Evolutionary conservation across 2,888 invertebrate genomes (phyloP).

Genomic region (Priocnemis perturbator): DNA sequence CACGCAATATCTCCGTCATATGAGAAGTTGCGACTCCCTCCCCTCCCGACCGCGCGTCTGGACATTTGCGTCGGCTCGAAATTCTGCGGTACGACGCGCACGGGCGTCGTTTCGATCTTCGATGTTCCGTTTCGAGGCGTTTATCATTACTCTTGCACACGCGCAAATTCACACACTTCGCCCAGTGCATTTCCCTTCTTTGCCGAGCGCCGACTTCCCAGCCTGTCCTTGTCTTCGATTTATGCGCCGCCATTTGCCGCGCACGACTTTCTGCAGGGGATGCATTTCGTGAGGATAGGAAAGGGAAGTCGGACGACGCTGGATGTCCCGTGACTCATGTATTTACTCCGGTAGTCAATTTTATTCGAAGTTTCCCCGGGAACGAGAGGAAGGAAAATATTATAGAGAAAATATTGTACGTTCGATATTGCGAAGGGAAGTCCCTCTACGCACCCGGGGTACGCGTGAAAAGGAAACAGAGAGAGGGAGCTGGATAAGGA

Average conservation of each 20-base stretch:
- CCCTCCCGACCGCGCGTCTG: background rate
- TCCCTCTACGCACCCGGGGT: background rate
- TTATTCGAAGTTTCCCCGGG: conserved; percentile 26
- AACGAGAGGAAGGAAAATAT: conserved; percentile 25
- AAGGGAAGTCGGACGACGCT: conserved; percentile 31
- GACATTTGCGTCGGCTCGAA: background rate
- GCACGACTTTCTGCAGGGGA: too few relatives aligned
- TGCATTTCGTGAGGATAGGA: background rate
- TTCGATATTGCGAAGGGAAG: conserved; percentile 18
- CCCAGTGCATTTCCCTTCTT: background rate
- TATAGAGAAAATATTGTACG: conserved; percentile 27
- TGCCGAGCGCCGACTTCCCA: too few relatives aligned
- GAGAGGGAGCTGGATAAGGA: conserved; percentile 1
- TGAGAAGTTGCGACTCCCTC: conserved; percentile 16
- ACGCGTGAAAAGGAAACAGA: conserved; percentile 17
- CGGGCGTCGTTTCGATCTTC: too few relatives aligned
- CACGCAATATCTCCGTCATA: conserved; percentile 43
- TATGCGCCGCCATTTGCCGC: too few relatives aligned
- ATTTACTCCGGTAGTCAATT: conserved; percentile 19
- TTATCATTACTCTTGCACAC: background rate
- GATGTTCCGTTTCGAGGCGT: too few relatives aligned
- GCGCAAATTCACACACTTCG: background rate
- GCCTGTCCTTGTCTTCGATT: too few relatives aligned
- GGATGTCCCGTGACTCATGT: conserved; percentile 35
- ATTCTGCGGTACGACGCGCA: background rate